These are phyloP conservation scores for Gallinago jamesoni DNA, from an alignment of 2,113 vertebrate species.

Conservation along the genomic window DNA sequence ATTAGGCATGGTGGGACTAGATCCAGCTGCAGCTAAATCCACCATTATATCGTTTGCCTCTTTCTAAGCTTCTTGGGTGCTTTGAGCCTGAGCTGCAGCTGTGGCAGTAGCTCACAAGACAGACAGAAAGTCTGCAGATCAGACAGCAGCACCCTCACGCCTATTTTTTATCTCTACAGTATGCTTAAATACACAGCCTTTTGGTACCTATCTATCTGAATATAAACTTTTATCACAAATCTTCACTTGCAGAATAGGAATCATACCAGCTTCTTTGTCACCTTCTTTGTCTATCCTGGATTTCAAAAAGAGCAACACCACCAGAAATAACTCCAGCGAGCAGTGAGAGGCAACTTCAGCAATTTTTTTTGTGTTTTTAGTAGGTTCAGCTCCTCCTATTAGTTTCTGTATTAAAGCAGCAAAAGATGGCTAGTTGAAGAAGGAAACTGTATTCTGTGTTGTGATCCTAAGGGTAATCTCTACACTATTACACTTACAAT, in stretches of 20 bases:
- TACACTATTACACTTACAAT: background rate
- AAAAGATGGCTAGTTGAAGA: background rate
- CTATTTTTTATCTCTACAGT: background rate
- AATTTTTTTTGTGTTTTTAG: background rate
- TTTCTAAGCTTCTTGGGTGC: background rate
- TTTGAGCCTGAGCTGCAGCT: background rate
- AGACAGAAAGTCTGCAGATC: background rate
- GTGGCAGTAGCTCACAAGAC: background rate
- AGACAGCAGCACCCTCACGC: rapidly evolving
- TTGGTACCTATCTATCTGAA: background rate
- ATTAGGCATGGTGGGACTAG: background rate
- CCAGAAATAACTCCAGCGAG: background rate
- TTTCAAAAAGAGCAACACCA: background rate
- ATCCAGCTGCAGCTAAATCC: background rate
- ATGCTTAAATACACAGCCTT: background rate
- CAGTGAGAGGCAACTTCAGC: background rate
- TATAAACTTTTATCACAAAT: background rate
- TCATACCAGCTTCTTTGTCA: background rate
- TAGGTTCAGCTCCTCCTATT: background rate
- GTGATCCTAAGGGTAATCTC: background rate
- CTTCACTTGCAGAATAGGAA: background rate
- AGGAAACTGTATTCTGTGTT: background rate
- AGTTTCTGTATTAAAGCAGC: background rate
- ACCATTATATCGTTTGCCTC: background rate
- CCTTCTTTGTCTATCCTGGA: background rate